A percentile compares a stretch with the other conserved stretches of the same genome.
Conservation (phyloP, 2,888 invertebrate species). For the Parascotia fuliginaria region DNA sequence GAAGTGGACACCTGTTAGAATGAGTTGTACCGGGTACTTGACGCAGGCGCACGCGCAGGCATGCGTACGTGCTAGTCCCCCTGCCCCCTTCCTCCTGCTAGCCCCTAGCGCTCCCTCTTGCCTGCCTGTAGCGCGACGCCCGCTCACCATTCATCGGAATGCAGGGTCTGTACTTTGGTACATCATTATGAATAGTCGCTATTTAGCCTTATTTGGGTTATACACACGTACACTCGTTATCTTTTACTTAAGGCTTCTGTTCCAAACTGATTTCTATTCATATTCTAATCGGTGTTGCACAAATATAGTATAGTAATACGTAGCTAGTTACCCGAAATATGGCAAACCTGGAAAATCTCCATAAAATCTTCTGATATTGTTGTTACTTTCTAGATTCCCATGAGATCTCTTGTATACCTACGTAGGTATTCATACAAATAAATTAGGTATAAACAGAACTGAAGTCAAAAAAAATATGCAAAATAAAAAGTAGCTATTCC, state of each 20-base stretch:
- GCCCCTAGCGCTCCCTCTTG: constrained; percentile 28
- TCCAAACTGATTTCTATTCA: constrained; percentile 1
- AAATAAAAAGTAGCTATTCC: background rate
- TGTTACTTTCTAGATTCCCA: too few relatives aligned
- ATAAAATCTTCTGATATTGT: too few relatives aligned
- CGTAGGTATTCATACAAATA: too few relatives aligned
- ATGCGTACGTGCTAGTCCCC: constrained; percentile 59
- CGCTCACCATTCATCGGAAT: constrained; percentile 77
- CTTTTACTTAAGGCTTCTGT: constrained; percentile 24
- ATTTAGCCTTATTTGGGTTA: constrained; percentile 63
- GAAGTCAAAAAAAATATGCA: background rate
- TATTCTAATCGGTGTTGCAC: background rate
- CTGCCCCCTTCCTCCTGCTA: constrained; percentile 25
- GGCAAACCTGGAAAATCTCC: too few relatives aligned
- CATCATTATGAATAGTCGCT: constrained; percentile 69
- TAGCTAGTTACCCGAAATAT: too few relatives aligned
- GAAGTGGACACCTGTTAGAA: constrained; percentile 74
- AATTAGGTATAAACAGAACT: background rate
- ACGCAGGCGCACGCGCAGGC: constrained; percentile 75
- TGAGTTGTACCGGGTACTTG: constrained; percentile 68
- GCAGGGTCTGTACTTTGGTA: constrained; percentile 71
- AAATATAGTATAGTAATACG: background rate
- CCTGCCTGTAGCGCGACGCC: constrained; percentile 43
- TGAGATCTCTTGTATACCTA: too few relatives aligned
- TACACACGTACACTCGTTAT: constrained; percentile 34